A percentile compares a stretch with the other conserved stretches of the same genome.
Evolutionary conservation across 2,113 vertebrate genomes (phyloP).

Genomic region (Meriones unguiculatus): DNA sequence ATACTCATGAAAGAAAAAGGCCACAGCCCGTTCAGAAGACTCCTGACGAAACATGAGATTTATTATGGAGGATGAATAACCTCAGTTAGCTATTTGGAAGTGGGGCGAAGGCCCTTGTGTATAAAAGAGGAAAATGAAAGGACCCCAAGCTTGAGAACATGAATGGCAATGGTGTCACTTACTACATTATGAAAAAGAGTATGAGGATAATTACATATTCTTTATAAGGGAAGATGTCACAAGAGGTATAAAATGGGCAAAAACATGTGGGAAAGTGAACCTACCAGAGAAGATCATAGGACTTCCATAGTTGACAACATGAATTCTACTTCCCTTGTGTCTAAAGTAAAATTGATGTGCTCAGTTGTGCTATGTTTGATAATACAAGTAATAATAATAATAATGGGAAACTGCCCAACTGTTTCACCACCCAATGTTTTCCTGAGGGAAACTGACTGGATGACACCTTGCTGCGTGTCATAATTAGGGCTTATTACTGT

Average conservation of each 20-base stretch:
- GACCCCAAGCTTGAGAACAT: background rate
- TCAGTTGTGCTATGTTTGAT: background rate
- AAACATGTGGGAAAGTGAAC: background rate
- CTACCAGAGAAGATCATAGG: background rate
- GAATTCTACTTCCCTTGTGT: background rate
- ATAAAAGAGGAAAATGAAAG: background rate
- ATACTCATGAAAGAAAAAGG: background rate
- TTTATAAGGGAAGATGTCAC: background rate
- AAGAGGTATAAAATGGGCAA: background rate
- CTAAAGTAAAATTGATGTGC: background rate
- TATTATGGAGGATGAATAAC: background rate
- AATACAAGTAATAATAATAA: background rate
- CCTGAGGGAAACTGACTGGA: background rate
- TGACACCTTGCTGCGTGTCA: background rate
- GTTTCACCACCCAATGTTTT: background rate
- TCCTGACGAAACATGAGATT: background rate
- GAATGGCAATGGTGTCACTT: background rate
- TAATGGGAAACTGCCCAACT: background rate
- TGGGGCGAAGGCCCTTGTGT: background rate
- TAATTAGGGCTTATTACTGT: background rate
- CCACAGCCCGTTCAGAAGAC: background rate
- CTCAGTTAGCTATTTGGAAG: background rate
- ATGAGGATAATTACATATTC: background rate
- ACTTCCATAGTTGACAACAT: background rate
- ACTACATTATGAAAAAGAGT: background rate